phyloP scores from a whole-genome alignment of 2,113 vertebrate species.

The Blennius ocellaris region DNA sequence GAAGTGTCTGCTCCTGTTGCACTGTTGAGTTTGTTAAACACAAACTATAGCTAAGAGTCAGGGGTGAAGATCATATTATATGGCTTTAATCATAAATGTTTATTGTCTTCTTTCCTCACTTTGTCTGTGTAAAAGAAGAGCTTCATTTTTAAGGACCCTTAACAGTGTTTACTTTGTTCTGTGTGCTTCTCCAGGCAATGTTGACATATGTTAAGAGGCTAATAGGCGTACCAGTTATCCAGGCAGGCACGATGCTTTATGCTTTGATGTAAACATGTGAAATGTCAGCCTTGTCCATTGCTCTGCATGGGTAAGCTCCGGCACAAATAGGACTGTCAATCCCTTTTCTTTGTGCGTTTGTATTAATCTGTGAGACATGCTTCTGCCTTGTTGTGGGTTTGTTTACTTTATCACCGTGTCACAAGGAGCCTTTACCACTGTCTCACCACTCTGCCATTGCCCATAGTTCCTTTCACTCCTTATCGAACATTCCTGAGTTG shows the following conservation, averaged over 20 bases:
- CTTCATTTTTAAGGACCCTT: not conserved
- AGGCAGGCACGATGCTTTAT: conserved; percentile 31
- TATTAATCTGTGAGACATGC: conserved; percentile 56
- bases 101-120: conserved; percentile 24
- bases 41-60: not conserved
- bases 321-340: conserved; percentile 64
- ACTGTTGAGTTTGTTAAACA: not conserved
- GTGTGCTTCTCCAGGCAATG: conserved; percentile 38
- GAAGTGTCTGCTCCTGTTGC: not conserved
- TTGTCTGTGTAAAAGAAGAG: not conserved
- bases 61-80: not conserved
- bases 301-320: conserved; percentile 38
- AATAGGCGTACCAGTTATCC: conserved; percentile 64
- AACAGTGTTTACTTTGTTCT: conserved; percentile 44
- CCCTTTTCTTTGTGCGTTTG: conserved; percentile 31
- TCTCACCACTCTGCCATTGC: conserved; percentile 37
- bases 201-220: conserved; percentile 68
- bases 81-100: conserved; percentile 31
- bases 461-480: conserved; percentile 61
- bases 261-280: conserved; percentile 69
- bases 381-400: conserved; percentile 51
- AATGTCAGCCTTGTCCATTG: conserved; percentile 55
- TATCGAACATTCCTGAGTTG: conserved; percentile 71
- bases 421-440: conserved; percentile 27
- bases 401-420: conserved; percentile 57